Evolutionary conservation across 2,113 vertebrate species (phyloP).

Genomic region (Seriola quinqueradiata): DNA sequence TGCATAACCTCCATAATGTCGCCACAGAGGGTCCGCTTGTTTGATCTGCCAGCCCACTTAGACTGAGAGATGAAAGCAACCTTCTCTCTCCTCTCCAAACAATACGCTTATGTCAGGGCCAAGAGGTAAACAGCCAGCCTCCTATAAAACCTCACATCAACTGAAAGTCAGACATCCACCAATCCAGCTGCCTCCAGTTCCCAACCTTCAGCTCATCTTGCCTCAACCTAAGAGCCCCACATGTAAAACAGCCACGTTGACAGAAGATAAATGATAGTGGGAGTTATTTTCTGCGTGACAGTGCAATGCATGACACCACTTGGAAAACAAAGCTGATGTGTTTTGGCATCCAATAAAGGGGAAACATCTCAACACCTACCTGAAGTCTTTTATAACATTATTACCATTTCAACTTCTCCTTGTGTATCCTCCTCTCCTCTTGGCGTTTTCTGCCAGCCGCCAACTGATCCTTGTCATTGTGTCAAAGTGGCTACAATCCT

Average conservation of each 20-base stretch:
- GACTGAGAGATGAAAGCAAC: conserved; percentile 57
- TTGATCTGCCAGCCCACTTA: conserved; percentile 51
- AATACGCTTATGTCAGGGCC: conserved; percentile 54
- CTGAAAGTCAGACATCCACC: conserved; percentile 46
- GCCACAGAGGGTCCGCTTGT: conserved; percentile 35
- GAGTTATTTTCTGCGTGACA: conserved; percentile 36
- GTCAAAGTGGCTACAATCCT: conserved; percentile 39
- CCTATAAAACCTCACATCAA: conserved; percentile 53
- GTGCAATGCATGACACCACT: conserved; percentile 20
- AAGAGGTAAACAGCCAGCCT: conserved; percentile 62
- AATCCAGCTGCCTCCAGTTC: conserved; percentile 30
- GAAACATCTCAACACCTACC: conserved; percentile 43
- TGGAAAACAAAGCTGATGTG: conserved; percentile 51
- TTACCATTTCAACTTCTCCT: conserved; percentile 9
- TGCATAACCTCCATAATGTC: conserved; percentile 46
- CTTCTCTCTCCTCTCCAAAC: conserved; percentile 54
- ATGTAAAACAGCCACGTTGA: conserved; percentile 21
- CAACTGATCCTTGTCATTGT: conserved; percentile 33
- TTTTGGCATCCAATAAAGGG: conserved; percentile 55
- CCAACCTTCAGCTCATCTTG: conserved; percentile 21
- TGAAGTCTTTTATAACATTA: conserved; percentile 32
- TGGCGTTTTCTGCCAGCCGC: conserved; percentile 20
- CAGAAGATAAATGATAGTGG: conserved; percentile 13
- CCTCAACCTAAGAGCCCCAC: conserved; percentile 33
- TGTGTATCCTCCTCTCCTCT: conserved; percentile 8